phyloP scores from a whole-genome alignment of 2,797 vertebrate genomes.

The Iguana delicatissima region DNA sequence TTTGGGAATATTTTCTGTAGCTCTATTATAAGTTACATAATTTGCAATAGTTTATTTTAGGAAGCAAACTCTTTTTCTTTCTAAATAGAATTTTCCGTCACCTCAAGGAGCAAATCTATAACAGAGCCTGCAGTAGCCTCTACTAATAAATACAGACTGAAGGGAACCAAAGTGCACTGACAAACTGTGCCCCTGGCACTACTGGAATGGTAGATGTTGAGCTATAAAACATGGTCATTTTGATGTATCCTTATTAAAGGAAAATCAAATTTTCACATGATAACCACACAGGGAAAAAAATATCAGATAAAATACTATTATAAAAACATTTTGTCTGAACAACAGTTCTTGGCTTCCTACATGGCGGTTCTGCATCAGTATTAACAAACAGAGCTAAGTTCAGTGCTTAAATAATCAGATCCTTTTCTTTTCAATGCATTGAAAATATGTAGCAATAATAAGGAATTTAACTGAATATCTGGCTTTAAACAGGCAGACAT shows the following conservation, averaged over 20 bases:
- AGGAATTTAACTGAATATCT: slow-evolving; percentile 77
- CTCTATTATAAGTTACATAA: slow-evolving; percentile 46
- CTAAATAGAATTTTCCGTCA: background rate
- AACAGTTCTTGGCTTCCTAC: background rate
- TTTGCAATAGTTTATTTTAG: slow-evolving; percentile 56
- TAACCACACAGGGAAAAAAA: background rate
- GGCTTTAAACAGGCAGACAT: slow-evolving; percentile 65
- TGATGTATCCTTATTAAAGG: background rate
- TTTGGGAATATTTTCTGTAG: slow-evolving; percentile 63
- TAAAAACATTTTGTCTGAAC: slow-evolving; percentile 2
- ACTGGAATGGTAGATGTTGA: background rate
- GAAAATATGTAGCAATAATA: slow-evolving; percentile 73
- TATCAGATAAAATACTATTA: background rate
- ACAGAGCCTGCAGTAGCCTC: background rate
- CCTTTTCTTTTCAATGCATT: background rate
- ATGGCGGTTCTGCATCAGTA: background rate
- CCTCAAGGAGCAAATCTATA: background rate
- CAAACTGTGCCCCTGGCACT: background rate
- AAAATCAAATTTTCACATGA: background rate
- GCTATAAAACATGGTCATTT: background rate
- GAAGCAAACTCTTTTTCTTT: background rate
- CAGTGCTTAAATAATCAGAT: background rate
- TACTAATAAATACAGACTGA: background rate
- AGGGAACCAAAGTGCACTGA: background rate
- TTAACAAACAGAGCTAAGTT: background rate